Evolutionary conservation across 2,797 vertebrate genomes (phyloP).

Genomic region (Chloroceryle inda): DNA sequence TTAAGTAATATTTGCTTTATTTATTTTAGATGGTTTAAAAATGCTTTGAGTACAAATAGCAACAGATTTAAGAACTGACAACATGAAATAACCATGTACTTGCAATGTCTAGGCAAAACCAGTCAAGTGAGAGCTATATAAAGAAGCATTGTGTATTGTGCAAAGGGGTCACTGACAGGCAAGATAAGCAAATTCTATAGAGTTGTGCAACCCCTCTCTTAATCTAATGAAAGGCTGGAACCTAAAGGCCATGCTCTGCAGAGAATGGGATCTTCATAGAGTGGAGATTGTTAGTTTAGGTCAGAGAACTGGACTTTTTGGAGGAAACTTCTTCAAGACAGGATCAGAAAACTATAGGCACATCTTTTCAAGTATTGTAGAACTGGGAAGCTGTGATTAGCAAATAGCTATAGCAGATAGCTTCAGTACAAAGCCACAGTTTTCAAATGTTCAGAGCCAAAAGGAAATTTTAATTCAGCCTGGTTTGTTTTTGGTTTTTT

Average conservation of each 20-base stretch:
- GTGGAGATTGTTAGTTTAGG: neutral
- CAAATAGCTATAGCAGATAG: neutral
- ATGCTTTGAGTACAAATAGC: neutral
- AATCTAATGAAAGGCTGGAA: neutral
- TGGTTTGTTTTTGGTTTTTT: too few species aligned
- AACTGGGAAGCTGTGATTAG: neutral
- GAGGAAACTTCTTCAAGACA: neutral
- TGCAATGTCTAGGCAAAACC: neutral
- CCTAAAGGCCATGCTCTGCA: neutral
- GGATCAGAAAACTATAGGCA: neutral
- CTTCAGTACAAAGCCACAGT: neutral
- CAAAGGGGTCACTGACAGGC: neutral
- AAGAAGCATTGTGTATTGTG: neutral
- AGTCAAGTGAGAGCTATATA: neutral
- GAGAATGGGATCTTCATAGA: neutral
- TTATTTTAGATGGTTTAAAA: neutral
- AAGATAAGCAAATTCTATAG: neutral
- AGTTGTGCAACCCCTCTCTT: neutral
- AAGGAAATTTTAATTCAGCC: neutral
- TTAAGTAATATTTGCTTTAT: neutral
- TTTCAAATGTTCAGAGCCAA: neutral
- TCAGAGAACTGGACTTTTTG: neutral
- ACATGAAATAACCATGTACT: neutral
- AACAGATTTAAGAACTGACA: neutral
- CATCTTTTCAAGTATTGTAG: neutral